Evolutionary conservation across 2,113 vertebrate species (phyloP).

Genomic region (Sylvicapra grimmia): DNA sequence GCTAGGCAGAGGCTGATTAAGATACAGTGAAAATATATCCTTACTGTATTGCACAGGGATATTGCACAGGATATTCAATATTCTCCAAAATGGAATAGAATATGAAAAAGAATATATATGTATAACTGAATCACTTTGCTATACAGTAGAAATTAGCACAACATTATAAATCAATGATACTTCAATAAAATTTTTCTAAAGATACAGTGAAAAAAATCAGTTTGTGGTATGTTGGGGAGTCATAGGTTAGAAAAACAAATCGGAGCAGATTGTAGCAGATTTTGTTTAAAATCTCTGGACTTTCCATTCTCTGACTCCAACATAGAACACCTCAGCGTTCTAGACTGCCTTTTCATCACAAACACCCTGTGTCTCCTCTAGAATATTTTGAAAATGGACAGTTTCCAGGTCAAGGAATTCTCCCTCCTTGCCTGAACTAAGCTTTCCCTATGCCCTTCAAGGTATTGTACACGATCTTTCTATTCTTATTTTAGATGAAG

Average conservation of each 20-base stretch:
- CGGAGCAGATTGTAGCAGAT: neutral
- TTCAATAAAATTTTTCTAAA: neutral
- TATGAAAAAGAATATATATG: neutral
- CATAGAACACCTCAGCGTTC: constrained; percentile 41
- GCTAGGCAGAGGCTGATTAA: neutral
- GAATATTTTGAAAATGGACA: constrained; percentile 37
- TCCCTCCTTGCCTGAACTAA: neutral
- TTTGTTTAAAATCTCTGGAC: neutral
- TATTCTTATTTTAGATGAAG: neutral
- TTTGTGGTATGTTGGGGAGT: neutral
- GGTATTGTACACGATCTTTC: neutral
- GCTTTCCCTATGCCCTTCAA: neutral
- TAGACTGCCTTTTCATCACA: constrained; percentile 53
- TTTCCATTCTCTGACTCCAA: neutral
- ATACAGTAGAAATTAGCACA: neutral
- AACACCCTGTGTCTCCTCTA: neutral
- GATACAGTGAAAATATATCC: neutral
- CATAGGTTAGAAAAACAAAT: neutral
- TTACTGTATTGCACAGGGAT: neutral
- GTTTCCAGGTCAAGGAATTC: neutral
- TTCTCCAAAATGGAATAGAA: neutral
- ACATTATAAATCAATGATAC: neutral
- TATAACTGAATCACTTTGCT: neutral
- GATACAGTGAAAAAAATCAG: neutral
- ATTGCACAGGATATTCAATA: neutral